Conservation (phyloP, 1,140 invertebrate species). For the Zaprionus tsacasi region DNA sequence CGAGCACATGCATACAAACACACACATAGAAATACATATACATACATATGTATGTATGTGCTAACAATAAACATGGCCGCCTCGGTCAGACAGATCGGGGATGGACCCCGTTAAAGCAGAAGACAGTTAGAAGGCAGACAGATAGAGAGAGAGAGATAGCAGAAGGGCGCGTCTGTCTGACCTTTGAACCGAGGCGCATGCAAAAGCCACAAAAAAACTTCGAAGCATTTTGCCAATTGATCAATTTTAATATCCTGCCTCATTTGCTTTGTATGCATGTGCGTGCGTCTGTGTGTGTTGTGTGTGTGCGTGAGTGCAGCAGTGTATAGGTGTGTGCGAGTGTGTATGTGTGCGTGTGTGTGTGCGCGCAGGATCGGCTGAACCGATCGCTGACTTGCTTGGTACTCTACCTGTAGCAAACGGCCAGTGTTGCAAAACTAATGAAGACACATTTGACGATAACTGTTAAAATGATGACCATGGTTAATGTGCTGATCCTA, state of each 20-base stretch:
- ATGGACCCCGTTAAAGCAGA: neutral
- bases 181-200: conserved; percentile 25
- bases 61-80: conserved; percentile 6
- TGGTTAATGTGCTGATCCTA: conserved; percentile 93
- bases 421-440: conserved; percentile 96
- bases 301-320: conserved; percentile 11
- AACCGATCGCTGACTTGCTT: conserved; percentile 67
- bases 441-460: conserved; percentile 97
- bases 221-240: neutral
- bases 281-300: conserved; percentile 15
- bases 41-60: conserved; percentile 5
- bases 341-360: conserved; percentile 14
- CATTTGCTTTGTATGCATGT: conserved; percentile 23
- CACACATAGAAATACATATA: neutral
- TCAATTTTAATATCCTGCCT: neutral
- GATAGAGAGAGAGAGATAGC: neutral
- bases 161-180: conserved; percentile 19
- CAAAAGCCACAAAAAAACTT: neutral
- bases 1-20: conserved; percentile 2
- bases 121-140: neutral
- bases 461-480: conserved; percentile 96
- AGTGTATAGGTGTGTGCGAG: conserved; percentile 1
- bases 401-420: conserved; percentile 96
- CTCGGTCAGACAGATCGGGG: conserved; percentile 24
- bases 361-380: conserved; percentile 24